Evolutionary conservation across 1,140 invertebrate genomes (phyloP).

Genomic region (Antheraea mylitta): DNA sequence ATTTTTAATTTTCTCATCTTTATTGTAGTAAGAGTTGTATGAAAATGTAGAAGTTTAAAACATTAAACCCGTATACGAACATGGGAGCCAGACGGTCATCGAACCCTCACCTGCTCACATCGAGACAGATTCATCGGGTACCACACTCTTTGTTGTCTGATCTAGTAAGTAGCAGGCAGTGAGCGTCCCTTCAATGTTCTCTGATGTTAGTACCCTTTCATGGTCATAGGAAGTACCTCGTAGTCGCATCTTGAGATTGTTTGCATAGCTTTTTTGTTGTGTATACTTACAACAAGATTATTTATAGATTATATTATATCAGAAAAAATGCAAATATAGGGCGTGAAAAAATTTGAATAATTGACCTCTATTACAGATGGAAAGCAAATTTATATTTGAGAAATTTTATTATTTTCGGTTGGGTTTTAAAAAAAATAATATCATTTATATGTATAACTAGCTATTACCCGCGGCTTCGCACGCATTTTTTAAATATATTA

Average conservation of each 20-base stretch:
- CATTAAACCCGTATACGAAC: background rate
- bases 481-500: too few species aligned
- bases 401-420: too few species aligned
- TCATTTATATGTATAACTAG: too few species aligned
- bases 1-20: background rate
- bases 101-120: conserved; percentile 22
- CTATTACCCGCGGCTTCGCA: too few species aligned
- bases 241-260: background rate
- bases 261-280: too few species aligned
- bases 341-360: too few species aligned
- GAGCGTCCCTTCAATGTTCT: background rate
- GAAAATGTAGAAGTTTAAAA: conserved; percentile 10
- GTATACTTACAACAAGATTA: too few species aligned
- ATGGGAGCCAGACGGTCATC: conserved; percentile 23
- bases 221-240: background rate
- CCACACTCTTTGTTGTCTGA: conserved; percentile 31
- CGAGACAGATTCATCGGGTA: conserved; percentile 3
- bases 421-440: too few species aligned
- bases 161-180: background rate
- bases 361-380: too few species aligned
- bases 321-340: too few species aligned
- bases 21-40: background rate
- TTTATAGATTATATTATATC: too few species aligned
- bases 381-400: too few species aligned
- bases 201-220: background rate